phyloP scores from a whole-genome alignment of 2,797 vertebrate genomes.

The Onychomys leucogaster region DNA sequence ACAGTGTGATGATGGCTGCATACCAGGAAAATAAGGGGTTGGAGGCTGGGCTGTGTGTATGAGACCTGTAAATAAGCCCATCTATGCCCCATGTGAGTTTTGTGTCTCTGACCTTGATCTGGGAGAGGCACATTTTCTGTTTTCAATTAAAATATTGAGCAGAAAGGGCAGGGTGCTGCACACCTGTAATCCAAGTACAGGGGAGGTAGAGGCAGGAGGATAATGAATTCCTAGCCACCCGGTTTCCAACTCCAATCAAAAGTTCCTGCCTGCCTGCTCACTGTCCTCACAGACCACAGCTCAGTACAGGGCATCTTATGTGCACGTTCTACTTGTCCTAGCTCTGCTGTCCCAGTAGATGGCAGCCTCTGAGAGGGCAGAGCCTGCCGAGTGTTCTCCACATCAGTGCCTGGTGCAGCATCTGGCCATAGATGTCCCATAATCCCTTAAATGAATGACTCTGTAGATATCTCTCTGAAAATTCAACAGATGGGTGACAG shows the following conservation, averaged over 20 bases:
- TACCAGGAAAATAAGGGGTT: neutral
- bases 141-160: neutral
- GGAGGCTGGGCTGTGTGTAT: neutral
- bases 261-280: neutral
- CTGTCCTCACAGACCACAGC: neutral
- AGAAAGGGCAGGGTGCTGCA: neutral
- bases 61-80: neutral
- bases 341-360: neutral
- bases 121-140: neutral
- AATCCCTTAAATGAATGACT: neutral
- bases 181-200: neutral
- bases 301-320: fast-evolving
- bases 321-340: neutral
- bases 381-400: neutral
- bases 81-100: neutral
- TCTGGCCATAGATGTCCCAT: neutral
- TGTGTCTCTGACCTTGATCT: neutral
- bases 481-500: neutral
- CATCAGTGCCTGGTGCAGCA: neutral
- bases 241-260: neutral
- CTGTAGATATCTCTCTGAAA: neutral
- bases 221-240: neutral
- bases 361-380: neutral
- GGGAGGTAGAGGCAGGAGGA: neutral
- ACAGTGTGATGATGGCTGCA: neutral